Evolutionary conservation across 2,888 invertebrate genomes (phyloP), one percentile per base, ranked within the genome.

Genomic region (Drosophila paucipuncta): DNA sequence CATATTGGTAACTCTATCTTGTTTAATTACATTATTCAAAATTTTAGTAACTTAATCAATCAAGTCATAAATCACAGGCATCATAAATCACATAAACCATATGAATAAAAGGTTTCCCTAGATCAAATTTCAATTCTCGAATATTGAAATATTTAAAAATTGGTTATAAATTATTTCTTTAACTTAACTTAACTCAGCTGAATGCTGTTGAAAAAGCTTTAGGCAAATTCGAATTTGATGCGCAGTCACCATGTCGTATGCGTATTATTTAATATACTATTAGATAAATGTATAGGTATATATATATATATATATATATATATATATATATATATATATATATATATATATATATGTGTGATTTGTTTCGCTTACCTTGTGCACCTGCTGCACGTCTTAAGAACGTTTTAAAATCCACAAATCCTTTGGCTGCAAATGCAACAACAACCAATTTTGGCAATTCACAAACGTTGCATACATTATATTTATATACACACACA

Each of bases 361-460:
- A 31, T 10, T 58, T 30, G 1, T 5, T 28, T n/a, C 2, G 30
- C 83, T 78, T 61, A 83, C 82, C 78, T 76, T 76, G 73, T 72
- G 73, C 72, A 71, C 68, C 84, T 76, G 76, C 65, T 75, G 83
- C 89, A 80, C 74, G 54, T 22, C 76, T 64, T 73, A 82, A 50
- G 71, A 43, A 31, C 73, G 81, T 73, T 83, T 76, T 78, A 91
- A 90, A 82, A 92, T 91, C 89, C 92, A 91, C 83, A 91, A 84
- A 91, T 91, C 92, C 87, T 92, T 91, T 76, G 91, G 92, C 86
- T 91, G 92, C 82, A 92, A 89, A 68, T 89, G 90, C 86, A 92
- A 85, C 80, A 91, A 87, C 82, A 91, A 89, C 87, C 92, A 91
- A 89, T 91, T 87, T 71, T 81, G 86, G 78, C 80, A 83, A 71